Evolutionary conservation across 2,888 invertebrate genomes (phyloP).

Genomic region (Xanthia togata): DNA sequence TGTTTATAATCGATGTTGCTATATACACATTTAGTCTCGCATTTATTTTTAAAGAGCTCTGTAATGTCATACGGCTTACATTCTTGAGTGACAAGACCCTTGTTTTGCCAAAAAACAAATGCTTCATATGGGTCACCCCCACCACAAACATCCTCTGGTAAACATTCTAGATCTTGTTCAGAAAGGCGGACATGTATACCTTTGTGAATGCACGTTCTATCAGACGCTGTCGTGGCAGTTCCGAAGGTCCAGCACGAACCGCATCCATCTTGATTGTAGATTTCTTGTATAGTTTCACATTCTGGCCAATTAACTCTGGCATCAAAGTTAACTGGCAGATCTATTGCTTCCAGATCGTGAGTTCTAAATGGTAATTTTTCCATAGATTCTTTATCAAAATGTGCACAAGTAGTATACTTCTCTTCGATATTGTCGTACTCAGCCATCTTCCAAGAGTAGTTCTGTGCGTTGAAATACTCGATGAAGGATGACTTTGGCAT

Average conservation of each 20-base stretch:
- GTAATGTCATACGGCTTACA: slow-evolving; percentile 44
- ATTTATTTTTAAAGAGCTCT: background rate
- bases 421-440: slow-evolving; percentile 4
- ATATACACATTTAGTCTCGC: slow-evolving; percentile 12
- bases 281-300: slow-evolving; percentile 42
- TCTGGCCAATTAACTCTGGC: slow-evolving; percentile 40
- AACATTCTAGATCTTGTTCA: slow-evolving; percentile 51
- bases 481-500: slow-evolving; percentile 46
- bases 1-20: background rate
- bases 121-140: background rate
- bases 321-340: slow-evolving; percentile 47
- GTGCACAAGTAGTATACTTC: background rate
- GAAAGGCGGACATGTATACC: slow-evolving; percentile 31
- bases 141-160: background rate
- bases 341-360: slow-evolving; percentile 4
- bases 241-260: slow-evolving; percentile 56
- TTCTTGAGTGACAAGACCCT: slow-evolving; percentile 42
- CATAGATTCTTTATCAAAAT: background rate
- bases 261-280: slow-evolving; percentile 30
- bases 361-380: slow-evolving; percentile 6
- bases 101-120: slow-evolving; percentile 28
- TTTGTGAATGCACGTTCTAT: slow-evolving; percentile 60
- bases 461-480: slow-evolving; percentile 50
- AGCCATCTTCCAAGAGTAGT: slow-evolving; percentile 49
- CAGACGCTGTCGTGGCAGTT: slow-evolving; percentile 44